Conservation (phyloP, 2,888 invertebrate genomes). For the Macaria liturata region DNA sequence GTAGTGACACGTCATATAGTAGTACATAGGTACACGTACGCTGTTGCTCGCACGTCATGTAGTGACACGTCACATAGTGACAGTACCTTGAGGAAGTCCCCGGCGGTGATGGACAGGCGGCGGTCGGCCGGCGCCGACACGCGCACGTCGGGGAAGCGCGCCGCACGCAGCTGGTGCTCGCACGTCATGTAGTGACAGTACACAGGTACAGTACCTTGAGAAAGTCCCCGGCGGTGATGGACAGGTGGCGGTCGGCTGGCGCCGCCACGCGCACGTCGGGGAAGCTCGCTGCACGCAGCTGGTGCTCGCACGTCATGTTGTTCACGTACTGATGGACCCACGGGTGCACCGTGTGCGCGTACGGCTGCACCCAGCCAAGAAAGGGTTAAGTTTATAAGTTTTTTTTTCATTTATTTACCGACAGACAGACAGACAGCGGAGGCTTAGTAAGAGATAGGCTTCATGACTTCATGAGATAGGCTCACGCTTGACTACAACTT, state of each 20-base stretch:
- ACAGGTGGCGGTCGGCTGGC: constrained; percentile 85
- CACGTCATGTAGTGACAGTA: too few species aligned
- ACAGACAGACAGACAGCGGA: too few species aligned
- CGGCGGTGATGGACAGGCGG: constrained; percentile 97
- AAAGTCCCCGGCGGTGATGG: constrained; percentile 99
- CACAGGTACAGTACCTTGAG: constrained; percentile 86
- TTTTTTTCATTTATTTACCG: too few species aligned
- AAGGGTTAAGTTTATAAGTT: too few species aligned
- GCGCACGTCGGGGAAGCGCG: constrained; percentile 92
- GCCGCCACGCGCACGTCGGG: constrained; percentile 87
- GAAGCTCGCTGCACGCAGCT: constrained; percentile 89
- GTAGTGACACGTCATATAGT: too few species aligned
- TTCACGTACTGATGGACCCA: constrained; percentile 98
- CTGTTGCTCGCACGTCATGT: too few species aligned
- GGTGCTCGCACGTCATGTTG: constrained; percentile 91
- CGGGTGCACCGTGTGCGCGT: constrained; percentile 93
- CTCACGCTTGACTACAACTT: too few species aligned
- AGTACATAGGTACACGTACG: too few species aligned
- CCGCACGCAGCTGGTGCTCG: constrained; percentile 90
- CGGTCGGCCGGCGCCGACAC: constrained; percentile 56
- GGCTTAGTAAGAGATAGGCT: too few species aligned
- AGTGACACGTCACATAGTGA: too few species aligned
- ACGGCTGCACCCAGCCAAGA: constrained; percentile 67
- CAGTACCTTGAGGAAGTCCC: constrained; percentile 95
- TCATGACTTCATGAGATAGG: too few species aligned